A percentile compares a stretch with the other conserved stretches of the same genome.
phyloP scores from a whole-genome alignment of 2,888 invertebrate species.

The Candidula unifasciata region DNA sequence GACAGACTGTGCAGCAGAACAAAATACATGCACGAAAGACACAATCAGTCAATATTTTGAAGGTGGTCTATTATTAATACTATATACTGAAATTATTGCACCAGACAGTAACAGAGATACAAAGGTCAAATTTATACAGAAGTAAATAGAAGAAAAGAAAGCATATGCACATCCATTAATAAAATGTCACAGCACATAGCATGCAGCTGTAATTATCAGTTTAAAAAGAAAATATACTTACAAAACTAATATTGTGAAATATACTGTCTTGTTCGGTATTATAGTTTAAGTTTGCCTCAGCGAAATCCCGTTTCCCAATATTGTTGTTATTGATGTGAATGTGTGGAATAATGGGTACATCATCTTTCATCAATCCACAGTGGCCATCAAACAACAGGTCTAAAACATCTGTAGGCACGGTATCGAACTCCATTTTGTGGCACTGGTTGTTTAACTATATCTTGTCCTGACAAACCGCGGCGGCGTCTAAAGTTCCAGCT shows the following conservation, averaged over 20 bases:
- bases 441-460: neutral
- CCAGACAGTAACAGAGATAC: too few species aligned
- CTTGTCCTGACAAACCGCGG: neutral
- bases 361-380: constrained; percentile 66
- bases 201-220: neutral
- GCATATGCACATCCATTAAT: neutral
- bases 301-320: constrained; percentile 21
- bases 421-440: constrained; percentile 53
- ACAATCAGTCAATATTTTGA: too few species aligned
- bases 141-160: too few species aligned
- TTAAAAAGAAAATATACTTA: constrained; percentile 37
- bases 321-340: neutral
- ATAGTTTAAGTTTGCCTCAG: constrained; percentile 21
- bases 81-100: neutral
- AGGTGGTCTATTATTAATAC: too few species aligned
- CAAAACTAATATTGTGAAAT: constrained; percentile 46
- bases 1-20: too few species aligned
- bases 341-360: constrained; percentile 38
- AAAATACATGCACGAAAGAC: too few species aligned
- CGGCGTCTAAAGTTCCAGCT: constrained; percentile 20
- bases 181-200: neutral
- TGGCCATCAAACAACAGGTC: constrained; percentile 71
- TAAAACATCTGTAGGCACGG: constrained; percentile 60
- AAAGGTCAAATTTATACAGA: too few species aligned
- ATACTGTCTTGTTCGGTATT: constrained; percentile 26